phyloP scores from a whole-genome alignment of 2,113 vertebrate genomes.

The Aphyosemion australe region DNA sequence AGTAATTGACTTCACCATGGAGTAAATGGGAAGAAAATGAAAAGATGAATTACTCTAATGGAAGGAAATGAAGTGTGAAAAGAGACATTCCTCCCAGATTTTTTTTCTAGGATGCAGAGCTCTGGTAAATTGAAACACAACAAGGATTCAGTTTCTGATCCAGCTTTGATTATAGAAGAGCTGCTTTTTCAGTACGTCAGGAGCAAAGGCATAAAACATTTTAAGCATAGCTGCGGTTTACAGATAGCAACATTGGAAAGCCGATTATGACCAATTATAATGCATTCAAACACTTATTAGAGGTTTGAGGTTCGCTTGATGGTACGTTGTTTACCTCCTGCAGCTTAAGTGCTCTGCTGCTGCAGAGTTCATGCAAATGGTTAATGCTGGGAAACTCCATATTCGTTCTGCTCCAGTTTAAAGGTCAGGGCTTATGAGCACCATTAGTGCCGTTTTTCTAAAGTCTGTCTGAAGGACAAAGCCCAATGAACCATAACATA shows the following conservation, averaged over 20 bases:
- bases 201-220: slow-evolving; percentile 1
- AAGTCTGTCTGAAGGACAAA: slow-evolving; percentile 67
- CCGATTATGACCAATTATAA: slow-evolving; percentile 26
- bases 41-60: slow-evolving; percentile 77
- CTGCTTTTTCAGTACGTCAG: slow-evolving; percentile 10
- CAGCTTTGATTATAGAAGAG: slow-evolving; percentile 46
- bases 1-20: slow-evolving; percentile 73
- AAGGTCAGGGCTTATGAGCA: slow-evolving; percentile 71
- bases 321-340: slow-evolving; percentile 29
- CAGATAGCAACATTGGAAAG: background rate
- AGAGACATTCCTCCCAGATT: slow-evolving; percentile 62
- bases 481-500: slow-evolving; percentile 60
- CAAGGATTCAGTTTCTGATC: slow-evolving; percentile 42
- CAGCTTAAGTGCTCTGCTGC: slow-evolving; percentile 33
- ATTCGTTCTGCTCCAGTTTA: slow-evolving; percentile 61
- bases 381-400: slow-evolving; percentile 9
- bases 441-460: slow-evolving; percentile 72
- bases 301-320: slow-evolving; percentile 22
- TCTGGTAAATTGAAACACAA: slow-evolving; percentile 68
- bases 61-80: slow-evolving; percentile 76
- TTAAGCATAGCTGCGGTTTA: background rate
- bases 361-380: slow-evolving; percentile 59
- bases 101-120: slow-evolving; percentile 54
- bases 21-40: slow-evolving; percentile 77
- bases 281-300: background rate